Base-by-base conservation (phyloP, 2,888 invertebrate genomes). In the Brachynemurus nebulosus region DNA sequence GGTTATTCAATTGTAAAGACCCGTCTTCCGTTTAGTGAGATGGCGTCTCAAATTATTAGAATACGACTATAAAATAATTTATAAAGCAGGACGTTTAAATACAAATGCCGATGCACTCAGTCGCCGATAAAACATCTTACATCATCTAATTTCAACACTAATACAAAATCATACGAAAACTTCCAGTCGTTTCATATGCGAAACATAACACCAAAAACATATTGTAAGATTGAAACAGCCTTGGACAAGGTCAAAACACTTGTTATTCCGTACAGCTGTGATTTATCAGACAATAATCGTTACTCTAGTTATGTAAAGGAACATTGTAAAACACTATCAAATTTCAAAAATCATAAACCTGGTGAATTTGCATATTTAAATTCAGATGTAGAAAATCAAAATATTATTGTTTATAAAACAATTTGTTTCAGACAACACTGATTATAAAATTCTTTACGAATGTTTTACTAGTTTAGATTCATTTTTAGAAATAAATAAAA, bases 31-130 rank as follows among this genome's bases (percentile, higher is more conserved):
- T 9, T n/a, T 48, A 17, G 37, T 46, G 38, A 38, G 46, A 20
- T 48, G 48, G 46, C 33, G 42, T 20, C 4, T 48, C 4, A 46
- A 34, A 25, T 18, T 49, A 14, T 30, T 25, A 1, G 47, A 49
- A 12, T 39, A 49, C 18, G 40, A 40, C 8, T 45, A 46, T 30
- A 20, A 40, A 34, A 23, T 47, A 2, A 11, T 17, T 4, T 44
- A 45, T 23, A 45, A 42, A 20, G 33, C 47, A 2, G 44, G 40
- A 1, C 20, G 21, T 40, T 21, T 43, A 17, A 45, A 47, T 36
- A 9, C 27, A 9, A 45, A 45, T 36, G 45, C 45, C 11, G 42
- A 47, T 19, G 38, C 30, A 9, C 38, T 42, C 14, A 9, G 9
- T 9, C 11, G 39, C n/a, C 19, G 16, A 8, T 16, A 16, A 5